Base-by-base conservation (phyloP, 2,888 invertebrate genomes). In the Caradrina clavipalpis region DNA sequence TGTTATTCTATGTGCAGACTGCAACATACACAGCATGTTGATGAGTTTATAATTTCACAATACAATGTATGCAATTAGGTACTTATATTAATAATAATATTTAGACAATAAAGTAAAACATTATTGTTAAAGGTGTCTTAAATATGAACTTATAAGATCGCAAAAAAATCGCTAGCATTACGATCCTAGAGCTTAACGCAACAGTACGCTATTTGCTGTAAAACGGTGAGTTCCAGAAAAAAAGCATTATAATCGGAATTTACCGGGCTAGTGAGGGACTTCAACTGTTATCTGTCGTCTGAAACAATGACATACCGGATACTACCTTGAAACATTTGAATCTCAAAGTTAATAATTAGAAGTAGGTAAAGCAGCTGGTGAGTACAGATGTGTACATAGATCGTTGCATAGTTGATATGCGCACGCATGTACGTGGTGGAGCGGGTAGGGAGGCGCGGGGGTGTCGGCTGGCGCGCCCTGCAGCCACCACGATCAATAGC, bases 401-500 rank as follows among this genome's bases (percentile, higher is more conserved):
- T 80, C 69, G 69, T 73, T 78, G 83, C 83, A 83, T 79, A 84
- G 78, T 79, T 85, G 79, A 77, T 76, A 77, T 84, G 81, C 83
- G 83, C 74, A 79, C 85, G 83, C 84, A 84, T 82, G 75, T 81
- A 74, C 67, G 78, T 80, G 68, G 84, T 78, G 75, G 72, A 70
- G 84, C 77, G 76, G 83, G 81, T 76, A 73, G 86, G 64, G 67
- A 63, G 75, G 78, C 83, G 76, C 74, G 82, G 87, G 81, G 85
- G 21, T 87, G 11, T 39, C 85, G 87, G 88, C 78, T 83, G 79
- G 86, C 87, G 81, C 82, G 84, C 85, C 82, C 83, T 84, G 78
- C 45, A 45, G 6, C 77, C 76, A 85, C 75, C 81, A 68, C 90
- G 93, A 95, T 95, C 95, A 93, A 95, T 96, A 96, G 83, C 72